Evolutionary conservation across 1,140 invertebrate species (phyloP), one percentile per base, ranked within the genome.

Genomic region (Eupristina koningsbergeri): DNA sequence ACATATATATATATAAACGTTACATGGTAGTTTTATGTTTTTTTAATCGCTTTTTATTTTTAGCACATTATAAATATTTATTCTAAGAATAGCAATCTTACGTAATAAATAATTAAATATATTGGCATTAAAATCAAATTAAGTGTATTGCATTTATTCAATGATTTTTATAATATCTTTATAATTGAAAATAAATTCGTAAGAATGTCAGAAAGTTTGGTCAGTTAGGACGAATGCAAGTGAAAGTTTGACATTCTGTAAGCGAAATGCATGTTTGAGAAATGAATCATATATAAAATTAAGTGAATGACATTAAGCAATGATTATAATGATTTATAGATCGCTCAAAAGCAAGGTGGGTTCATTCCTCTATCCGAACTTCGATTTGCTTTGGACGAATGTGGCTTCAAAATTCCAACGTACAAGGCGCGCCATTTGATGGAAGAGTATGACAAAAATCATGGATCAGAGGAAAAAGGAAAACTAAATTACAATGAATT

Each of bases 381-480:
- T 41, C 97, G 98, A 88, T 95, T 95, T 73, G 98, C 98, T 0
- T 93, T 99, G n/a, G 96, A 98, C 88, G 93, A 95, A 79, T 96
- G 96, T 86, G 98, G 98, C 31, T 97, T 98, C 90, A 99, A 99
- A 93, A 94, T 99, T 86, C 97, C 98, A 50, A 97, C 97, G 77
- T 99, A 97, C 94, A 94, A 97, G 93, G 96, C 98, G 17, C 95
- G 98, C 3, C 95, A 97, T 88, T 96, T 99, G 94, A 96, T 98
- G 85, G 96, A 97, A 86, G 96, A 99, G 86, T 96, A 95, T 90
- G 96, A 96, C 89, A 94, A 95, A 89, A 96, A 96, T 91, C 94
- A 94, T 88, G 94, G 91, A 34, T 91, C 93, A 73, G 93, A 93
- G 77, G 95, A 96, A 89, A 95, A 96, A 88, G 96, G 96, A 69